Base-by-base conservation (phyloP, 2,888 invertebrate genomes). In the Andrena fulva region DNA sequence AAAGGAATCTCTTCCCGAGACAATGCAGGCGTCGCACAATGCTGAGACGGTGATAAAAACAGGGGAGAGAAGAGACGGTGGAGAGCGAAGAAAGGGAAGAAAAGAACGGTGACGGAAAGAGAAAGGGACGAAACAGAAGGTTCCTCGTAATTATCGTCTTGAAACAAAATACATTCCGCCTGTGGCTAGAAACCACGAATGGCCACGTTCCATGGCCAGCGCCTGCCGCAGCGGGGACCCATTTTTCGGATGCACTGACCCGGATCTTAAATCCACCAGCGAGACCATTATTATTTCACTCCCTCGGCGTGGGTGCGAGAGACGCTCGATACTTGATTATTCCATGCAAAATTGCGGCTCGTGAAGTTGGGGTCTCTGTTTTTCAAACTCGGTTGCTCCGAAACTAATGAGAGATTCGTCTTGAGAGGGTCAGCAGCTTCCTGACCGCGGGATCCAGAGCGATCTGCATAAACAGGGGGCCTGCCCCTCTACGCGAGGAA, bases 211-310 rank as follows among this genome's bases (percentile, higher is more conserved):
- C 72, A 69, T 24, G 27, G 52, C n/a, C 35, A 24, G 33, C 66
- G 20, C 8, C 8, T 12, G 56, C 35, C 10, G 10, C 35, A 1
- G 63, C 31, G 56, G 29, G 59, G 42, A 52, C 48, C 52, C 60
- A 75, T 68, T 75, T 82, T 84, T 77, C 82, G 42, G 54, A 63
- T 63, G 74, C 77, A 31, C 68, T 82, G 84, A 84, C 84, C 82
- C 82, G 82, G 50, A 82, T 82, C 77, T 48, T 27, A 33, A 62
- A 77, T 77, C 68, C 54, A 50, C 70, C 60, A 52, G 56, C 50
- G 59, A 29, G 67, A 54, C 48, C 42, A 66, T 74, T 72, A 77
- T 64, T 31, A 59, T 24, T 24, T 56, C 24, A 8, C 56, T 24
- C 12, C 24, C 10, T n/a, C 52, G 24, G 12, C 56, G 56, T 4